Percentiles rank a stretch among this genome's conserved stretches.
Conservation (phyloP, 2,113 vertebrate genomes). For the Taurulus bubalis region DNA sequence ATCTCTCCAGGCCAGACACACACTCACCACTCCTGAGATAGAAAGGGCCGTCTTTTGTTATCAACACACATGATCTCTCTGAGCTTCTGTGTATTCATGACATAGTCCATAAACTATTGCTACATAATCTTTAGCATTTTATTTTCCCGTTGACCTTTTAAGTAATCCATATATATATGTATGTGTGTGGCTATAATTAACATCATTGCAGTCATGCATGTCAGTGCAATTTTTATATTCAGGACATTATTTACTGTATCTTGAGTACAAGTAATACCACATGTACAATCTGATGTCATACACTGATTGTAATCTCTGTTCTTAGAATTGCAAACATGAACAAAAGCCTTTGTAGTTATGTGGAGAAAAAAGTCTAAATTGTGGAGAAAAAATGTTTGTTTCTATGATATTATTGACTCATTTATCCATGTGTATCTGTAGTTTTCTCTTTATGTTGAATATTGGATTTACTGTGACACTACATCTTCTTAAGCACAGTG, state of each 20-base stretch:
- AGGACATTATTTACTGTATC: background rate
- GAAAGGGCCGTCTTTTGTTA: background rate
- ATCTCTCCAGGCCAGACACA: slow-evolving; percentile 27
- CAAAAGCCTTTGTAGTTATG: background rate
- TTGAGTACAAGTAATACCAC: background rate
- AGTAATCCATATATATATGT: background rate
- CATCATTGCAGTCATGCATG: slow-evolving; percentile 2
- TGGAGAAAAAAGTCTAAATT: background rate
- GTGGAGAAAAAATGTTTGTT: background rate
- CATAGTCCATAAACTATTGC: background rate
- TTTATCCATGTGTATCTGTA: background rate
- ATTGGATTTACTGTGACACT: slow-evolving; percentile 24
- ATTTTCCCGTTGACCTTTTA: background rate
- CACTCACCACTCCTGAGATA: slow-evolving; percentile 2
- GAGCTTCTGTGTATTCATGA: background rate
- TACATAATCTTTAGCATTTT: slow-evolving; percentile 2
- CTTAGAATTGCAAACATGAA: background rate
- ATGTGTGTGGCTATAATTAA: background rate
- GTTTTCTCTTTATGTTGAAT: slow-evolving; percentile 13
- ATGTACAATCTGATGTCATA: slow-evolving; percentile 1
- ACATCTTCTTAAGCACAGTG: slow-evolving; percentile 14
- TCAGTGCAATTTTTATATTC: slow-evolving; percentile 12
- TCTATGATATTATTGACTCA: background rate
- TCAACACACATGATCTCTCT: background rate
- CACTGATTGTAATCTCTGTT: background rate